Evolutionary conservation across 2,888 invertebrate species (phyloP).

Genomic region (Chrysolina haemoptera): DNA sequence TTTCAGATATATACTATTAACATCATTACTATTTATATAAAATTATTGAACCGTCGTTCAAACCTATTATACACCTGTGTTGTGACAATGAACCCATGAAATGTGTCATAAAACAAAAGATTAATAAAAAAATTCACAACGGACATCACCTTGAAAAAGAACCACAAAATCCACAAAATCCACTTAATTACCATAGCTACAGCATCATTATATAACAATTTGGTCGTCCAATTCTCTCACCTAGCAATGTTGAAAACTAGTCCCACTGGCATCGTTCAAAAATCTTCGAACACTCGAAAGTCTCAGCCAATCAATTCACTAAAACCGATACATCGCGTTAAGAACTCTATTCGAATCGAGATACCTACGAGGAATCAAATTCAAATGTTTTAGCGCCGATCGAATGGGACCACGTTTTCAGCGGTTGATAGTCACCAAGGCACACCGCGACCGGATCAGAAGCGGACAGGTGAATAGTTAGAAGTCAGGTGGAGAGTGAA

Average conservation of each 20-base stretch:
- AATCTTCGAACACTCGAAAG: slow-evolving; percentile 5
- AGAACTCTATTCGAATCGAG: slow-evolving; percentile 8
- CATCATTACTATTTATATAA: background rate
- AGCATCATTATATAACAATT: slow-evolving; percentile 8
- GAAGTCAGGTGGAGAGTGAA: slow-evolving; percentile 59
- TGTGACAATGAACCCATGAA: slow-evolving; percentile 15
- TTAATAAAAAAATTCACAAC: background rate
- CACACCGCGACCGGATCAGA: slow-evolving; percentile 53
- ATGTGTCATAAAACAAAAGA: background rate
- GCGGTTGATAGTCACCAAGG: slow-evolving; percentile 47
- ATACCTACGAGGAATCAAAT: background rate
- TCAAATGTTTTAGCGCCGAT: slow-evolving; percentile 16
- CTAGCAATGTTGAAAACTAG: slow-evolving; percentile 76
- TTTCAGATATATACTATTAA: too few species aligned
- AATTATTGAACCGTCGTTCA: background rate
- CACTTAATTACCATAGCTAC: slow-evolving; percentile 10
- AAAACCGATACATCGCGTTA: slow-evolving; percentile 2
- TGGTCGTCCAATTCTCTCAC: slow-evolving; percentile 63
- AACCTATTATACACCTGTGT: background rate
- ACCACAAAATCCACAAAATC: slow-evolving; percentile 16
- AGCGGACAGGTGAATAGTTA: slow-evolving; percentile 60
- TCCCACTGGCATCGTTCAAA: slow-evolving; percentile 71
- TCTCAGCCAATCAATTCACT: slow-evolving; percentile 21
- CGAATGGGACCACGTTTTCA: slow-evolving; percentile 24
- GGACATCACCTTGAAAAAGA: slow-evolving; percentile 9